These are phyloP conservation scores for Falcaria lacertinaria DNA, from an alignment of 2,888 invertebrate genomes.

Conservation along the genomic window DNA sequence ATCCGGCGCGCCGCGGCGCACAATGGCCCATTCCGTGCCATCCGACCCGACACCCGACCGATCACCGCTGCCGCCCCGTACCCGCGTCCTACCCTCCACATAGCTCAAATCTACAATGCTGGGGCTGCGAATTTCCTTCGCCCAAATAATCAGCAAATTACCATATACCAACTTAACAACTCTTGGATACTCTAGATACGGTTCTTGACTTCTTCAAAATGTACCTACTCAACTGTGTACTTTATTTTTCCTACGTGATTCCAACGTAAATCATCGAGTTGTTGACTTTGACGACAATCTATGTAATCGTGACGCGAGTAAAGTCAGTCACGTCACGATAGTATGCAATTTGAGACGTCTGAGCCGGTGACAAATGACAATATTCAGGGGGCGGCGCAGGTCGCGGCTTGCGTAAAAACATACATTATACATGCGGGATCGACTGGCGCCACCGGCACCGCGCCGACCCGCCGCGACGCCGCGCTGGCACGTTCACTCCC, in stretches of 20 bases:
- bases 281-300: conserved; percentile 51
- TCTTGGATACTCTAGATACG: no score
- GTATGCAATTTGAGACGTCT: conserved; percentile 66
- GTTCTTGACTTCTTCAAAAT: no score
- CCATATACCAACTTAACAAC: not conserved
- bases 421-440: conserved; percentile 67
- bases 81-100: conserved; percentile 10
- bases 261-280: no score
- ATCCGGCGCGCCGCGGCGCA: conserved; percentile 41
- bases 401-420: conserved; percentile 45
- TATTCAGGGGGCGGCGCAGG: conserved; percentile 69
- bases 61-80: conserved; percentile 20
- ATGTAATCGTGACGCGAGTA: conserved; percentile 54
- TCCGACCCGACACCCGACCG: conserved; percentile 50
- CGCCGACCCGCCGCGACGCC: conserved; percentile 37
- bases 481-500: conserved; percentile 14
- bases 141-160: not conserved
- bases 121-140: not conserved
- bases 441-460: conserved; percentile 18
- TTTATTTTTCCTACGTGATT: no score
- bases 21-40: conserved; percentile 69
- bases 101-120: not conserved
- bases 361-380: conserved; percentile 60
- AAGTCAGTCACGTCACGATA: conserved; percentile 66
- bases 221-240: conserved; percentile 23